Evolutionary conservation across 2,113 vertebrate genomes (phyloP).

Genomic region (Spea bombifrons): DNA sequence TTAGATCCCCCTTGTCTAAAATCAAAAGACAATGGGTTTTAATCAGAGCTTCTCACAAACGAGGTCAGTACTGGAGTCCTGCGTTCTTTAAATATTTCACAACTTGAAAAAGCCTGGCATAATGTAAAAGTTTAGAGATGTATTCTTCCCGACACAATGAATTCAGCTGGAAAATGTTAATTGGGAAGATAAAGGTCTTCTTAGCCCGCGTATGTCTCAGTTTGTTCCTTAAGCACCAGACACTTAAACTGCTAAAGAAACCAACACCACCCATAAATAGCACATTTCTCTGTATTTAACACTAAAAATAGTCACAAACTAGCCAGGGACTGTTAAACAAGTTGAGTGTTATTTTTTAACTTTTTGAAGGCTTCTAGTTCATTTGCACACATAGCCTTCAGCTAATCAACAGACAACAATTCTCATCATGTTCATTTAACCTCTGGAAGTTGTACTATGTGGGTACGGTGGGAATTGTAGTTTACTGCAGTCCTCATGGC

Average conservation of each 20-base stretch:
- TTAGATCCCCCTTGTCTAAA: constrained; percentile 3
- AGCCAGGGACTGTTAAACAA: too few relatives aligned
- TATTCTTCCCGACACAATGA: constrained; percentile 29
- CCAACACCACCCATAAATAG: background rate
- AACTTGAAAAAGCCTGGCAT: constrained; percentile 16
- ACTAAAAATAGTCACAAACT: background rate
- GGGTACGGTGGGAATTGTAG: too few relatives aligned
- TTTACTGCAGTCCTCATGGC: too few relatives aligned
- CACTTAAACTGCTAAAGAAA: constrained; percentile 4
- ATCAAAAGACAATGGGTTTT: constrained; percentile 29
- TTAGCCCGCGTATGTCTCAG: constrained; percentile 14
- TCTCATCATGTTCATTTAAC: too few relatives aligned
- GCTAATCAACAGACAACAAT: too few relatives aligned
- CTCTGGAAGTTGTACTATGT: too few relatives aligned
- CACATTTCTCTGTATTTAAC: background rate
- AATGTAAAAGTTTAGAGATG: constrained; percentile 22
- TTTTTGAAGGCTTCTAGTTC: too few relatives aligned
- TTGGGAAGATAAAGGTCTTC: constrained; percentile 40
- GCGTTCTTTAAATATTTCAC: constrained; percentile 38
- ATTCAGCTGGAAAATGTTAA: constrained; percentile 32
- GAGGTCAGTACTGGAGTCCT: constrained; percentile 18
- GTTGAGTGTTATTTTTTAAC: too few relatives aligned
- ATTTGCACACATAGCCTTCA: too few relatives aligned
- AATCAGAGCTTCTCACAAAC: constrained; percentile 28
- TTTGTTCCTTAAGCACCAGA: constrained; percentile 6